Percentiles rank a stretch among this genome's conserved stretches.
These are phyloP conservation scores for Dicerorhinus sumatrensis DNA, from an alignment of 2,113 vertebrate genomes.

Conservation along the genomic window DNA sequence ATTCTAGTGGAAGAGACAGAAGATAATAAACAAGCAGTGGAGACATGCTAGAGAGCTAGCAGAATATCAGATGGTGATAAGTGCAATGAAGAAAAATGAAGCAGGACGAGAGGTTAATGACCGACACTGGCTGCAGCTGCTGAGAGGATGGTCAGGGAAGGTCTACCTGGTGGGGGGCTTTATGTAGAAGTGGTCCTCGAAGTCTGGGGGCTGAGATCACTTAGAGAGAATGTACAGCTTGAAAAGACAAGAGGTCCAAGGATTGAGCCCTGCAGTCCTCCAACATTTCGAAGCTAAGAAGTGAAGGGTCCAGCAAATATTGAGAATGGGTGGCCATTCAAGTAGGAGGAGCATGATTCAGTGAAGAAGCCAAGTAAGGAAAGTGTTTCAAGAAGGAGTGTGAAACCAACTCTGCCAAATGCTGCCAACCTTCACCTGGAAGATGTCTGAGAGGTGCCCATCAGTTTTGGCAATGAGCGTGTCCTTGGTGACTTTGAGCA, in stretches of 20 bases:
- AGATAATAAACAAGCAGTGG: neutral
- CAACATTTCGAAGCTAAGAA: neutral
- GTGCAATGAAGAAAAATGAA: neutral
- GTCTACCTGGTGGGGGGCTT: too few relatives aligned
- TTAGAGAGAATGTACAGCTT: rapidly evolving
- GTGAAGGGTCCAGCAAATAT: neutral
- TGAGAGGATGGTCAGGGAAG: neutral
- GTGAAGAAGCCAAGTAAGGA: neutral
- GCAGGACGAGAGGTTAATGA: neutral
- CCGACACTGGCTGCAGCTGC: neutral
- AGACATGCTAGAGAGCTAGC: too few relatives aligned
- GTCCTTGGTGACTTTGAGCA: neutral
- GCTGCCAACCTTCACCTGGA: neutral
- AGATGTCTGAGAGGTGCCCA: neutral
- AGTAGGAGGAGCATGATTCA: neutral
- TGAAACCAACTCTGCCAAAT: rapidly evolving
- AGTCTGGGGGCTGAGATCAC: neutral
- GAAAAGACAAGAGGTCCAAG: neutral
- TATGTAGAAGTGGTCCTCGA: neutral
- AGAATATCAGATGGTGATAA: neutral
- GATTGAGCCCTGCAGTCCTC: neutral
- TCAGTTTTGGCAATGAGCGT: rapidly evolving
- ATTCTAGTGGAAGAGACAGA: neutral
- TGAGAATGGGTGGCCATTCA: neutral
- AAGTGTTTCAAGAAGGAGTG: neutral